Evolutionary conservation across 1,140 invertebrate genomes (phyloP).

Genomic region (Drosophila littoralis): DNA sequence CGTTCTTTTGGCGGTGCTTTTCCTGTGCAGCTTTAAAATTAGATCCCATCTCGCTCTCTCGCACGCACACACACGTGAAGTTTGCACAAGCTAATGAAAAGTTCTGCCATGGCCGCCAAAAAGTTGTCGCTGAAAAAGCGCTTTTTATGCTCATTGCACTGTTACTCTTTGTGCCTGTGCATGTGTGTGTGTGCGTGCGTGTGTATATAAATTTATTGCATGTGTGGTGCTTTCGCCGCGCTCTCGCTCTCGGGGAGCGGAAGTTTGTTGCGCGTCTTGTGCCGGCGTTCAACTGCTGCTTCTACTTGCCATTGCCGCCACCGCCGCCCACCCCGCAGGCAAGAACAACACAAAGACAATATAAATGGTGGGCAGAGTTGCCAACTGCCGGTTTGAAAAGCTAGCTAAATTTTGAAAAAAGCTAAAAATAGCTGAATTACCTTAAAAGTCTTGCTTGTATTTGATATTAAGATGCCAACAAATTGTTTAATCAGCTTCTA

Average conservation of each 20-base stretch:
- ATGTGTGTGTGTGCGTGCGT: neutral
- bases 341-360: neutral
- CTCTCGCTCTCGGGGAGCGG: slow-evolving; percentile 44
- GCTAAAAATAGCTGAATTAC: too few species aligned
- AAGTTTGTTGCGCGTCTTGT: slow-evolving; percentile 59
- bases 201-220: slow-evolving; percentile 2
- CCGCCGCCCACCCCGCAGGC: neutral
- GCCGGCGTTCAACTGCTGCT: slow-evolving; percentile 31
- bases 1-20: slow-evolving; percentile 59
- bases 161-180: slow-evolving; percentile 3
- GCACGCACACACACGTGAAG: slow-evolving; percentile 23
- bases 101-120: slow-evolving; percentile 39
- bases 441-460: too few species aligned
- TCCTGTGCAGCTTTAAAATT: slow-evolving; percentile 71
- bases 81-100: slow-evolving; percentile 43
- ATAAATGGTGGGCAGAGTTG: too few species aligned
- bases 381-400: too few species aligned
- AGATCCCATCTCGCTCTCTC: slow-evolving; percentile 63
- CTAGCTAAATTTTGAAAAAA: too few species aligned
- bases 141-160: slow-evolving; percentile 51
- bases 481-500: too few species aligned
- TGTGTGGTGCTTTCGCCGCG: slow-evolving; percentile 43
- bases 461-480: too few species aligned
- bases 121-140: slow-evolving; percentile 53
- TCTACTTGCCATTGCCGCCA: slow-evolving; percentile 22